Evolutionary conservation across 2,113 vertebrate species (phyloP).

Genomic region (Poecile atricapillus): DNA sequence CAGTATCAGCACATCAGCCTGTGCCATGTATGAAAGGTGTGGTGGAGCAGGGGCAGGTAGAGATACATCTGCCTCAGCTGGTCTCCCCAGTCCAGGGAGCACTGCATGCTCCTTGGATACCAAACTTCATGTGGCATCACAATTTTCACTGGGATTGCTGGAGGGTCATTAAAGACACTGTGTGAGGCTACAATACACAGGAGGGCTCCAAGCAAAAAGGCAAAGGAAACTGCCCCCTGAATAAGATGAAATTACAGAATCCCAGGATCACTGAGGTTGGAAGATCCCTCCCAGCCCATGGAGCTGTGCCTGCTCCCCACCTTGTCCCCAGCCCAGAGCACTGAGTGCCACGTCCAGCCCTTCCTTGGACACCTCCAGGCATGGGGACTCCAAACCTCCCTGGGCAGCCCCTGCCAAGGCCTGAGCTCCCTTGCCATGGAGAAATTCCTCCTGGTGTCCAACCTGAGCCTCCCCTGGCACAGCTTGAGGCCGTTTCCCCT

Average conservation of each 20-base stretch:
- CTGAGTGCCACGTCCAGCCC: neutral
- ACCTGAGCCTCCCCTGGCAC: neutral
- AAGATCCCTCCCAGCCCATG: neutral
- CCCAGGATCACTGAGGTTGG: neutral
- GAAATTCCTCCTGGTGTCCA: neutral
- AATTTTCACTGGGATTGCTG: neutral
- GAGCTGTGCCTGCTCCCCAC: accelerated
- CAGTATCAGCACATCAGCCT: neutral
- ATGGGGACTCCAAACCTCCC: neutral
- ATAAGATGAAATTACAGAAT: neutral
- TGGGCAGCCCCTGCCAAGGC: neutral
- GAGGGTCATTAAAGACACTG: neutral
- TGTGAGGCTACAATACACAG: neutral
- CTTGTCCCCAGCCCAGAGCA: neutral
- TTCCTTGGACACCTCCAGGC: neutral
- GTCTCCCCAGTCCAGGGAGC: neutral
- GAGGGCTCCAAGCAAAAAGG: neutral
- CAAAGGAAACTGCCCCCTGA: neutral
- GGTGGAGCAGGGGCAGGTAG: neutral
- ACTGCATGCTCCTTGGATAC: neutral
- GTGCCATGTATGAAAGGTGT: neutral
- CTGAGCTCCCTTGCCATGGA: neutral
- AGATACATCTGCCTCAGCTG: neutral
- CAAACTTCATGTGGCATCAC: neutral
- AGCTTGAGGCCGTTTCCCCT: neutral